Percentiles rank a stretch among this genome's conserved stretches.
Conservation (phyloP, 2,888 invertebrate genomes). For the Parthenolecanium corni region DNA sequence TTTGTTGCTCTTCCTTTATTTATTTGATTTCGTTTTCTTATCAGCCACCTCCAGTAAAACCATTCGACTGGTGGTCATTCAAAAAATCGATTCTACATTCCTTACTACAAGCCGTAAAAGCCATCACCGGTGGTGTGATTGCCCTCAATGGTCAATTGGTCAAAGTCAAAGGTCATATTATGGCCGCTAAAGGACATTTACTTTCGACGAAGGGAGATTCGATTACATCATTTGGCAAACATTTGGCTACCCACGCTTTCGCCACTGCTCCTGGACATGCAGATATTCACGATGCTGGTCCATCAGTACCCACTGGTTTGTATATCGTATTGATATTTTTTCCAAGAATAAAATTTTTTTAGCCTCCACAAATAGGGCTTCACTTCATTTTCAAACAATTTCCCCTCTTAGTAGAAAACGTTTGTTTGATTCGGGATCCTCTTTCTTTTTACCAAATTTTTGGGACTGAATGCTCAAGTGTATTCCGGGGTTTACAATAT, state of each 20-base stretch:
- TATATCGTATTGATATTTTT: no score
- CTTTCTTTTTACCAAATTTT: no score
- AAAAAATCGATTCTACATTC: slow-evolving; percentile 73
- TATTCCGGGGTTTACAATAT: no score
- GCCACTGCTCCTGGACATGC: slow-evolving; percentile 36
- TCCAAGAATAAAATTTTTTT: no score
- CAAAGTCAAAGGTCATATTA: slow-evolving; percentile 64
- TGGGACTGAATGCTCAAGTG: no score
- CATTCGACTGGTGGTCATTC: slow-evolving; percentile 59
- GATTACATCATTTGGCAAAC: slow-evolving; percentile 65
- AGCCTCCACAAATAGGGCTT: no score
- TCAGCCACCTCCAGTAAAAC: slow-evolving; percentile 36
- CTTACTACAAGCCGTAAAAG: slow-evolving; percentile 74
- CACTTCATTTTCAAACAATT: no score
- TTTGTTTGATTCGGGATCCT: no score
- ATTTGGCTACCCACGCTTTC: slow-evolving; percentile 63
- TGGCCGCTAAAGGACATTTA: slow-evolving; percentile 50
- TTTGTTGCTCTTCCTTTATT: no score
- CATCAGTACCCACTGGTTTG: slow-evolving; percentile 8
- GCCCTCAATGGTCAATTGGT: slow-evolving; percentile 78
- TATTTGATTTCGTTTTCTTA: slow-evolving; percentile 18
- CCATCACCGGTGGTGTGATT: slow-evolving; percentile 74
- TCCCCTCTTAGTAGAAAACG: no score
- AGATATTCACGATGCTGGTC: slow-evolving; percentile 12
- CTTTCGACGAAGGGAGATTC: slow-evolving; percentile 61